Evolutionary conservation across 2,888 invertebrate genomes (phyloP).

Genomic region (Eretmocerus hayati): DNA sequence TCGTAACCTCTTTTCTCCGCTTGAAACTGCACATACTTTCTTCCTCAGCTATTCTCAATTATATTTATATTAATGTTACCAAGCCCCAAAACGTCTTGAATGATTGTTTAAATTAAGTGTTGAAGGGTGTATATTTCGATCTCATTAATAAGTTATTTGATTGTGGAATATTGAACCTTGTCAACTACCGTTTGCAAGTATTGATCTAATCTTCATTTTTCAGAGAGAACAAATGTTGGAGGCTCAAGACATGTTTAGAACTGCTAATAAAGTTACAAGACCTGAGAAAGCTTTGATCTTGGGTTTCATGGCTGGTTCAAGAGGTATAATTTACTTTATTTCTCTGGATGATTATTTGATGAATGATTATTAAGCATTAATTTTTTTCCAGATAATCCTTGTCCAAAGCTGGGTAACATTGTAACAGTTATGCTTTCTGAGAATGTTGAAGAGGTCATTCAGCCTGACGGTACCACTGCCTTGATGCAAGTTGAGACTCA

Average conservation of each 20-base stretch:
- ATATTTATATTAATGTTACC: slow-evolving; percentile 2
- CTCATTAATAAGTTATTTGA: too few relatives aligned
- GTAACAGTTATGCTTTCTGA: slow-evolving; percentile 94
- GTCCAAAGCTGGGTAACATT: slow-evolving; percentile 93
- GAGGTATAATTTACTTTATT: slow-evolving; percentile 55
- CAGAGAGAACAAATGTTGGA: slow-evolving; percentile 94
- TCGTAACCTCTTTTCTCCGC: too few relatives aligned
- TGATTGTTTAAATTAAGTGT: not conserved
- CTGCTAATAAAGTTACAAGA: slow-evolving; percentile 90
- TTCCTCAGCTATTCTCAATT: not conserved
- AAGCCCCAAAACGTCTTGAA: not conserved
- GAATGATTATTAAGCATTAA: slow-evolving; percentile 20
- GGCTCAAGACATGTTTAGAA: slow-evolving; percentile 95
- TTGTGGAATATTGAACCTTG: too few relatives aligned
- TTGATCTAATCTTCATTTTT: slow-evolving; percentile 33
- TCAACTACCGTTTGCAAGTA: too few relatives aligned
- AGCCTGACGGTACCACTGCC: slow-evolving; percentile 73
- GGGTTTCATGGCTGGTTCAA: slow-evolving; percentile 97
- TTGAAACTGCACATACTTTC: too few relatives aligned
- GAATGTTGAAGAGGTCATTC: slow-evolving; percentile 78
- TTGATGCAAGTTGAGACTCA: slow-evolving; percentile 85
- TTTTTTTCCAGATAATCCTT: slow-evolving; percentile 75
- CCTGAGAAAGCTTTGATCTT: slow-evolving; percentile 96
- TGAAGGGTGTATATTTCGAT: too few relatives aligned
- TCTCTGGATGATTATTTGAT: not conserved